Percentiles rank a stretch among this genome's conserved stretches.
phyloP scores from a whole-genome alignment of 2,797 vertebrate species.

The Typhlichthys eigenmanni region DNA sequence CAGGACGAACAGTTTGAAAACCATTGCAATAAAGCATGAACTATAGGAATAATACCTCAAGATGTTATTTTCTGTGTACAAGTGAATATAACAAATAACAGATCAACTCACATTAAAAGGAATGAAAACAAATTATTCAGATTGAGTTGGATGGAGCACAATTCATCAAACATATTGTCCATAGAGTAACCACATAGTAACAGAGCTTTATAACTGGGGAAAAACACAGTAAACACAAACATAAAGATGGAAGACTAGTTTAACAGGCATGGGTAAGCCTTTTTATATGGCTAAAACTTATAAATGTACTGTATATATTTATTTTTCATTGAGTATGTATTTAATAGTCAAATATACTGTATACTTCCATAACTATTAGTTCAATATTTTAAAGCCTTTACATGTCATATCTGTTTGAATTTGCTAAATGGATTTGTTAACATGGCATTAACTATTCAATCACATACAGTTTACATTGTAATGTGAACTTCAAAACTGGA shows the following conservation, averaged over 20 bases:
- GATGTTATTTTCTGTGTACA: background rate
- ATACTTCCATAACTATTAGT: no score
- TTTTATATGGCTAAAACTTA: conserved; percentile 3
- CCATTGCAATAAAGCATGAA: no score
- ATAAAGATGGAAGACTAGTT: conserved; percentile 29
- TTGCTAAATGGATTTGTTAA: no score
- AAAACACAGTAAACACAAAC: conserved; percentile 42
- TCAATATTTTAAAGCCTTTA: no score
- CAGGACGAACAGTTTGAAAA: no score
- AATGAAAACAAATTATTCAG: background rate
- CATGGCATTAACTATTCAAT: no score
- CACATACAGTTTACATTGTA: no score
- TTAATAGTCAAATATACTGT: no score
- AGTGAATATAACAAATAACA: background rate
- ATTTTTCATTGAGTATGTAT: background rate
- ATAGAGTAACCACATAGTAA: conserved; percentile 48
- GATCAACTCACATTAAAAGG: conserved; percentile 5
- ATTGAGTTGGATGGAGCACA: conserved; percentile 19
- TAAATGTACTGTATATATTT: background rate
- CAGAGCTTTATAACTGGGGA: conserved; percentile 67
- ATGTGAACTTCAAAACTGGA: no score
- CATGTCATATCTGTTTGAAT: no score
- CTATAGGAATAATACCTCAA: no score
- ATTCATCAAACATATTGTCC: conserved; percentile 45
- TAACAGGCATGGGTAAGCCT: conserved; percentile 43